These are phyloP conservation scores for Vespertilio murinus DNA, from an alignment of 2,797 vertebrate genomes.

Conservation along the genomic window DNA sequence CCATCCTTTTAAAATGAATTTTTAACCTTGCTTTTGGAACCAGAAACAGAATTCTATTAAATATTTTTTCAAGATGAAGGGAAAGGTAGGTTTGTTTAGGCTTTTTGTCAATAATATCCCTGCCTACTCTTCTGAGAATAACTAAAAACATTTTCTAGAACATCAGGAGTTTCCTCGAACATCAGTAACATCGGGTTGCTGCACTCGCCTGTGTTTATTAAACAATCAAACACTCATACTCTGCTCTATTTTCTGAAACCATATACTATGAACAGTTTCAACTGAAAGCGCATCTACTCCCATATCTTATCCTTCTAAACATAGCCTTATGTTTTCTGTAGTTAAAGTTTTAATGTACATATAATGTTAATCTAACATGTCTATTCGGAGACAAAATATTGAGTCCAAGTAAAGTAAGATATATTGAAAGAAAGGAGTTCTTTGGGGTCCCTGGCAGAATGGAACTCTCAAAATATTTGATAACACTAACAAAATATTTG, in stretches of 20 bases:
- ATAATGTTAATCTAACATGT: not conserved
- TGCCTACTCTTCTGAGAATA: not conserved
- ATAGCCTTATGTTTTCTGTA: not conserved
- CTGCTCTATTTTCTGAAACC: not conserved
- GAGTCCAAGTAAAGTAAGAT: not conserved
- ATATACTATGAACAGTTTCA: not conserved
- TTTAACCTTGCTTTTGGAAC: slow-evolving; percentile 38
- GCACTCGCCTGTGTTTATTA: not conserved
- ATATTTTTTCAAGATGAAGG: not conserved
- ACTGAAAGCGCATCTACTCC: not conserved
- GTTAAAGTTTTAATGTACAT: not conserved
- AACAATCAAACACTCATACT: not conserved
- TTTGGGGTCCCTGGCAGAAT: not conserved
- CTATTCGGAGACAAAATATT: not conserved
- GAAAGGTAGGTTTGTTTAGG: not conserved
- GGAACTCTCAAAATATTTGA: slow-evolving; percentile 21
- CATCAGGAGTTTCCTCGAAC: not conserved
- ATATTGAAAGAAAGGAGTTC: not conserved
- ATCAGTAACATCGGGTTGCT: not conserved
- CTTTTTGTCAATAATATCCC: not conserved
- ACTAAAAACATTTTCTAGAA: not conserved
- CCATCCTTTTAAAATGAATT: not conserved
- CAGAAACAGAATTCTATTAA: not conserved
- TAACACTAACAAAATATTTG: not conserved
- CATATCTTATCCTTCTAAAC: not conserved